These are phyloP conservation scores for Camponotus pennsylvanicus DNA, from an alignment of 1,140 invertebrate genomes.

Conservation along the genomic window DNA sequence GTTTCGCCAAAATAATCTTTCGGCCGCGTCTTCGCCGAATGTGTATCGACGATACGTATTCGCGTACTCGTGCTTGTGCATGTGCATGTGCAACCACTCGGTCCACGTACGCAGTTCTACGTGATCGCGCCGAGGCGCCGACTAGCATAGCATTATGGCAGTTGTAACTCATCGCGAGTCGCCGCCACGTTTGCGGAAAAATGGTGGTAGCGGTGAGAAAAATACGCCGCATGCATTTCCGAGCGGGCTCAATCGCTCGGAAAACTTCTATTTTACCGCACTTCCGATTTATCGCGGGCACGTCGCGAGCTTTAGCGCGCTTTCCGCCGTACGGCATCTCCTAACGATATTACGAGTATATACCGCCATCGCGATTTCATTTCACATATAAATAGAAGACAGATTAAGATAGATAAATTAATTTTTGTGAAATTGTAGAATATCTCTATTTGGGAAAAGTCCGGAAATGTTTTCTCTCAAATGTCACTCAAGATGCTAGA, in stretches of 20 bases:
- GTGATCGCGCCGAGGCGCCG: constrained; percentile 51
- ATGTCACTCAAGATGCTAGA: background rate
- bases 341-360: constrained; percentile 14
- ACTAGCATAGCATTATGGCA: constrained; percentile 57
- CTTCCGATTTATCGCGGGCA: constrained; percentile 61
- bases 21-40: constrained; percentile 27
- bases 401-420: constrained; percentile 4
- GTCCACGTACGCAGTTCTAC: constrained; percentile 49
- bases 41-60: constrained; percentile 15
- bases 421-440: background rate
- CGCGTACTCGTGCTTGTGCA: background rate
- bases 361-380: constrained; percentile 8
- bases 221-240: constrained; percentile 57
- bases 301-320: constrained; percentile 51
- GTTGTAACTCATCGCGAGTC: constrained; percentile 58
- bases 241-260: constrained; percentile 58
- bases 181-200: constrained; percentile 58
- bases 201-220: constrained; percentile 42
- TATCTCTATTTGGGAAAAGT: background rate
- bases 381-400: background rate
- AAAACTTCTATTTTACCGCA: constrained; percentile 58
- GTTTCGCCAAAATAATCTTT: constrained; percentile 45
- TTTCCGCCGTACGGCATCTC: background rate
- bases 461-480: too few species aligned
- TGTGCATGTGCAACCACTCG: constrained; percentile 25